Evolutionary conservation across 2,888 invertebrate species (phyloP).

Genomic region (Platycheirus rosarum): DNA sequence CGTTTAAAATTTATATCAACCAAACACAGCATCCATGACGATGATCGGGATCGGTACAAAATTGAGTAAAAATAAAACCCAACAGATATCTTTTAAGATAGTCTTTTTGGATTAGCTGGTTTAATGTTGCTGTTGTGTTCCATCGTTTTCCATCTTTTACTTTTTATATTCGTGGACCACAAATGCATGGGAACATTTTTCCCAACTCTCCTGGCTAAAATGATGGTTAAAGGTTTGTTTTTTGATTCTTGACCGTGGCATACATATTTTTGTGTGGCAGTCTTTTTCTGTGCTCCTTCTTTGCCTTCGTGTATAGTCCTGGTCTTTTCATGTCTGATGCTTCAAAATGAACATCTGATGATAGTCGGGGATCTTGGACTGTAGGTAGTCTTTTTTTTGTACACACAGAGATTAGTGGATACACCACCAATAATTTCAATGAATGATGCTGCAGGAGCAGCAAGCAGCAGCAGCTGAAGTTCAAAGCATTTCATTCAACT

Average conservation of each 20-base stretch:
- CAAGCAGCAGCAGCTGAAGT: conserved; percentile 55
- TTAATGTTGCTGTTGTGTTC: conserved; percentile 12
- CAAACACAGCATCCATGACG: conserved; percentile 27
- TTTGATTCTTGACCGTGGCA: conserved; percentile 73
- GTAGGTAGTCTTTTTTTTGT: conserved; percentile 24
- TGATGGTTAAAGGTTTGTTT: conserved; percentile 54
- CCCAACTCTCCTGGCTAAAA: conserved; percentile 46
- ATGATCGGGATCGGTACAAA: conserved; percentile 63
- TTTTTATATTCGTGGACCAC: conserved; percentile 65
- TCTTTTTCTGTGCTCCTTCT: background rate
- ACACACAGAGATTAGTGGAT: conserved; percentile 47
- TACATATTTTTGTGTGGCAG: conserved; percentile 65
- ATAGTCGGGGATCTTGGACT: conserved; percentile 21
- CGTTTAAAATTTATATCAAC: conserved; percentile 50
- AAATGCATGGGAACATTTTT: conserved; percentile 71
- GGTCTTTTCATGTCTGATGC: conserved; percentile 59
- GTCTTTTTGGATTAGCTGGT: conserved; percentile 27
- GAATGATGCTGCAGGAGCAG: conserved; percentile 66
- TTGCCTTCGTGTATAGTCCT: conserved; percentile 10
- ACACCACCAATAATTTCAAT: conserved; percentile 68
- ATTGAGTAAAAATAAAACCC: conserved; percentile 36
- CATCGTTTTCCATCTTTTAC: conserved; percentile 41
- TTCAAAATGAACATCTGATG: conserved; percentile 70
- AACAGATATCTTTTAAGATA: conserved; percentile 53
- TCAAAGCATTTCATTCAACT: conserved; percentile 72